Base-by-base conservation (phyloP, 1,140 invertebrate genomes). In the Galleria mellonella region DNA sequence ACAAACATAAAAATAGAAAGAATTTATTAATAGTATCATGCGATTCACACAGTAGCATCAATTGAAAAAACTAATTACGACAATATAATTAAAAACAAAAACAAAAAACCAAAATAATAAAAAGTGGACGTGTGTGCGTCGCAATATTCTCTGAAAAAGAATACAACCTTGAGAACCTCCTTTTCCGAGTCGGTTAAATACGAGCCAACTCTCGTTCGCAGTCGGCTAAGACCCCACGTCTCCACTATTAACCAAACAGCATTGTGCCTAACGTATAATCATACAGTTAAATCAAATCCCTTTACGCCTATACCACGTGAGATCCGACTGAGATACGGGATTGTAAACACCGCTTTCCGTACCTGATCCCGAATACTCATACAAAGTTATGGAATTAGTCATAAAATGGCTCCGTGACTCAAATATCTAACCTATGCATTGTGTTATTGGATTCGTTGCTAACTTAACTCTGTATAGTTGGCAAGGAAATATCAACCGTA, bases 301-400 rank as follows among this genome's bases (percentile, higher is more conserved):
- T 53, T 50, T 6, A 59, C 62, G 61, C 57, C 62, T 54, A 55
- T 56, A 32, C 33, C 56, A 49, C 49, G 52, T 39, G 45, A 62
- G 62, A 74, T 73, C 60, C 40, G 57, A 43, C 47, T 60, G 49
- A 72, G 72, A 78, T 76, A 78, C 51, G 61, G 48, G 55, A 58
- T 51, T 56, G 74, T 83, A 83, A 79, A 81, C 76, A 81, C 70
- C 53, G 59, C 45, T 32, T 53, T 37, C 41, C 54, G 38, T 83
- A 75, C 72, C 68, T 78, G 78, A 81, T 79, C 72, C 76, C 69
- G 55, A 78, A 75, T 74, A 72, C 77, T 72, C 81, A 84, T 84
- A 84, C 75, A 78, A 81, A 84, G 81, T 84, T 84, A 84, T 84
- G 77, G 77, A 84, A 82, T 84, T 84, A 84, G 66, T 84, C 81